Evolutionary conservation across 2,888 invertebrate genomes (phyloP).

Genomic region (Coelinius sp.): DNA sequence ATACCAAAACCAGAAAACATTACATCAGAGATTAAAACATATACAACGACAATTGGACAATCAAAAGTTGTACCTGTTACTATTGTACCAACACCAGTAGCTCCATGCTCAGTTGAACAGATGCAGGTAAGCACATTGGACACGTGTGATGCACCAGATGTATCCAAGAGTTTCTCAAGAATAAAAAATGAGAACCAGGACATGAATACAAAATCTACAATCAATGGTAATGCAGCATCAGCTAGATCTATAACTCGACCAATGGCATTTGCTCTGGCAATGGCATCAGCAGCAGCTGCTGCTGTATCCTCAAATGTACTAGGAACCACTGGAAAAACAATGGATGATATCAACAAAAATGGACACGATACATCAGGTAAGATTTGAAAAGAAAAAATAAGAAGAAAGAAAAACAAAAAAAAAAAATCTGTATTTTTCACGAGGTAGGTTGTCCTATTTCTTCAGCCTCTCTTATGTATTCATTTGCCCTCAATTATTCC

Average conservation of each 20-base stretch:
- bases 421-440: background rate
- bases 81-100: background rate
- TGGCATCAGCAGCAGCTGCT: conserved; percentile 35
- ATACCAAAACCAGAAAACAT: conserved; percentile 4
- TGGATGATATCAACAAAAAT: conserved; percentile 12
- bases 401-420: background rate
- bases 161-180: background rate
- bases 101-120: background rate
- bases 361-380: conserved; percentile 35
- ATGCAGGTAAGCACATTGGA: conserved; percentile 47
- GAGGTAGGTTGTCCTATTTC: conserved; percentile 6
- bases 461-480: conserved; percentile 4
- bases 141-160: conserved; percentile 33
- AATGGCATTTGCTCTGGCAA: conserved; percentile 39
- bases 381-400: background rate
- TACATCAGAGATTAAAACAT: background rate
- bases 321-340: background rate
- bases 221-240: conserved; percentile 47
- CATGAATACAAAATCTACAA: background rate
- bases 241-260: conserved; percentile 34
- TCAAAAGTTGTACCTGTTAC: background rate
- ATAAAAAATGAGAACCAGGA: conserved; percentile 21
- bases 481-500: background rate
- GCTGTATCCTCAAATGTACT: conserved; percentile 16
- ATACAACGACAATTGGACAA: background rate